Evolutionary conservation across 1,140 invertebrate genomes (phyloP).

Genomic region (Drepana arcuata): DNA sequence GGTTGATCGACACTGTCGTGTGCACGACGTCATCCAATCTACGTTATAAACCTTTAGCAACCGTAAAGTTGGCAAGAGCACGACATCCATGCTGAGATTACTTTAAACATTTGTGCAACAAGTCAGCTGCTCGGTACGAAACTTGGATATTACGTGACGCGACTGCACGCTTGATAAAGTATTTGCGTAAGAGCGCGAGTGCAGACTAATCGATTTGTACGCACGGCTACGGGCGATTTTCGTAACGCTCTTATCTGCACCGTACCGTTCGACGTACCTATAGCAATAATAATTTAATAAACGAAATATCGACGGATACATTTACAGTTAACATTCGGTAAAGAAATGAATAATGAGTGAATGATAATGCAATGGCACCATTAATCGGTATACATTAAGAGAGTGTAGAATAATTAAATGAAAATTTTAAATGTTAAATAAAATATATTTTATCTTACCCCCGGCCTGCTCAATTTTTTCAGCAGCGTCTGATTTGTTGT

Average conservation of each 20-base stretch:
- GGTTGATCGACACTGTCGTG: too few species aligned
- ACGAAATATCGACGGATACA: conserved; percentile 5
- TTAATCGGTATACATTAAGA: neutral
- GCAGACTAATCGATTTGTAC: conserved; percentile 61
- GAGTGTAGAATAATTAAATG: neutral
- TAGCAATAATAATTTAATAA: conserved; percentile 19
- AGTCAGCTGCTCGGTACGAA: conserved; percentile 32
- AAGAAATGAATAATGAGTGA: neutral
- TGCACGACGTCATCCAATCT: neutral
- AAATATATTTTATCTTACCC: conserved; percentile 20
- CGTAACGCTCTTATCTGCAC: conserved; percentile 51
- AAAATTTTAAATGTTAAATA: conserved; percentile 3
- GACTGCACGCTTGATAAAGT: conserved; percentile 47
- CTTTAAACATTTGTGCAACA: conserved; percentile 28
- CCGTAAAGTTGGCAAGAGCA: conserved; percentile 19
- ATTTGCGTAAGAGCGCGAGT: conserved; percentile 52
- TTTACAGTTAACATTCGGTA: neutral
- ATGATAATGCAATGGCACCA: neutral
- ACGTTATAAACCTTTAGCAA: conserved; percentile 11
- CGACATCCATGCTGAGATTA: neutral
- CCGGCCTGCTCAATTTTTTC: conserved; percentile 51
- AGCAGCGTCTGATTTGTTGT: conserved; percentile 32
- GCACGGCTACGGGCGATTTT: conserved; percentile 48
- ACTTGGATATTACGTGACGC: conserved; percentile 50
- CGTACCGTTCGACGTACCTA: conserved; percentile 25